A percentile compares a stretch with the other conserved stretches of the same genome.
These are phyloP conservation scores for Sander vitreus DNA, from an alignment of 2,113 vertebrate genomes.

Conservation along the genomic window DNA sequence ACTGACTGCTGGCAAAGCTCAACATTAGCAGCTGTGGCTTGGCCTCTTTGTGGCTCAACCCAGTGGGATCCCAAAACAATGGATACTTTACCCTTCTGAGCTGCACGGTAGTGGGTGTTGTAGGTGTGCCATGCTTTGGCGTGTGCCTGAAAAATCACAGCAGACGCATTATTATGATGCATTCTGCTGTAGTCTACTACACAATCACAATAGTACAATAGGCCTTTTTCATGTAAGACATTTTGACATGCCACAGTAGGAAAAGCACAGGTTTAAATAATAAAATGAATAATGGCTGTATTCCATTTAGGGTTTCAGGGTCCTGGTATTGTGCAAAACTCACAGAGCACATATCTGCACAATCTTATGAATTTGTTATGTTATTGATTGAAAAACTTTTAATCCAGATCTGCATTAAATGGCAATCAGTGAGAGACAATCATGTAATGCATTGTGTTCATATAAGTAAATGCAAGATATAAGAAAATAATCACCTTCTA, in stretches of 20 bases:
- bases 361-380: background rate
- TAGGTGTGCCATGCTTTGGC: constrained; percentile 94
- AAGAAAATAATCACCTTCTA: background rate
- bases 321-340: background rate
- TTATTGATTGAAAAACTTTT: background rate
- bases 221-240: background rate
- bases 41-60: constrained; percentile 89
- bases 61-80: constrained; percentile 95
- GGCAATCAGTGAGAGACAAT: background rate
- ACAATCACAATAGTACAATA: background rate
- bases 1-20: constrained; percentile 90
- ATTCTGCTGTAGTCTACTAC: background rate
- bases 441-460: background rate
- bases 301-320: background rate
- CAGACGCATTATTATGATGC: background rate
- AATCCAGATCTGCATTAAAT: background rate
- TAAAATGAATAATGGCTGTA: background rate
- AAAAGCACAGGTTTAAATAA: background rate
- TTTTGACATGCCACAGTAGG: background rate
- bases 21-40: constrained; percentile 75
- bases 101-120: constrained; percentile 84
- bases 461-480: background rate
- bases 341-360: background rate
- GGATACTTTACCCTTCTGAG: constrained; percentile 90
- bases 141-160: constrained; percentile 88